phyloP scores from a whole-genome alignment of 2,797 vertebrate species.

The Chrosomus eos region DNA sequence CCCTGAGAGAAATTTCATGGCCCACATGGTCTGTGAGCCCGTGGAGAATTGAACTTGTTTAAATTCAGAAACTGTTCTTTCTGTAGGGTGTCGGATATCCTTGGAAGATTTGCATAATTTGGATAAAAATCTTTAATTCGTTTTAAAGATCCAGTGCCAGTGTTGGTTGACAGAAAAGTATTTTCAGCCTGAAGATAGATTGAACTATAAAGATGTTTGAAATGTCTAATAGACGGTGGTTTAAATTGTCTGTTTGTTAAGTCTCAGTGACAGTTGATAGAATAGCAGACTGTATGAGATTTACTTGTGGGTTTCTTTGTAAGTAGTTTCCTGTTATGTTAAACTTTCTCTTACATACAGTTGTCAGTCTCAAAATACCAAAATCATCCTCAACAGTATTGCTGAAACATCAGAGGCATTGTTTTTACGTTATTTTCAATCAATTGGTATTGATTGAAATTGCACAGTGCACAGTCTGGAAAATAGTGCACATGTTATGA shows the following conservation, averaged over 20 bases:
- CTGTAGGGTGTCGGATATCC: conserved; percentile 72
- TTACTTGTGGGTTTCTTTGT: not conserved
- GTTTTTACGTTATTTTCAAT: not conserved
- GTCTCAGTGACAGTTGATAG: conserved; percentile 14
- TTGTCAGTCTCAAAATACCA: not conserved
- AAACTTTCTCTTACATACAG: not conserved
- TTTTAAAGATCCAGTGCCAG: conserved; percentile 12
- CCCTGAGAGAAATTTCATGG: conserved; percentile 78
- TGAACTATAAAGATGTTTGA: conserved; percentile 9
- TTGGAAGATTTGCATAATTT: conserved; percentile 42
- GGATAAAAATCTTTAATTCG: conserved; percentile 36
- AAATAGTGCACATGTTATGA: not conserved
- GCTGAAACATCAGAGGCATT: not conserved
- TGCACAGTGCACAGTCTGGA: not conserved
- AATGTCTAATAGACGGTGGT: not conserved
- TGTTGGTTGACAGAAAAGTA: conserved; percentile 1
- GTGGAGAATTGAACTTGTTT: conserved; percentile 73
- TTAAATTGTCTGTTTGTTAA: conserved; percentile 4
- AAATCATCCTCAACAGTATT: not conserved
- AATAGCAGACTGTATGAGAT: not conserved
- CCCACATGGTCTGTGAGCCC: conserved; percentile 70
- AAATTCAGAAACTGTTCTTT: conserved; percentile 78
- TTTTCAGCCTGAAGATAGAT: conserved; percentile 7
- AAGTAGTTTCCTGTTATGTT: not conserved
- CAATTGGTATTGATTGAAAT: not conserved